Evolutionary conservation across 2,113 vertebrate species (phyloP).

Genomic region (Phrynocephalus versicolor): DNA sequence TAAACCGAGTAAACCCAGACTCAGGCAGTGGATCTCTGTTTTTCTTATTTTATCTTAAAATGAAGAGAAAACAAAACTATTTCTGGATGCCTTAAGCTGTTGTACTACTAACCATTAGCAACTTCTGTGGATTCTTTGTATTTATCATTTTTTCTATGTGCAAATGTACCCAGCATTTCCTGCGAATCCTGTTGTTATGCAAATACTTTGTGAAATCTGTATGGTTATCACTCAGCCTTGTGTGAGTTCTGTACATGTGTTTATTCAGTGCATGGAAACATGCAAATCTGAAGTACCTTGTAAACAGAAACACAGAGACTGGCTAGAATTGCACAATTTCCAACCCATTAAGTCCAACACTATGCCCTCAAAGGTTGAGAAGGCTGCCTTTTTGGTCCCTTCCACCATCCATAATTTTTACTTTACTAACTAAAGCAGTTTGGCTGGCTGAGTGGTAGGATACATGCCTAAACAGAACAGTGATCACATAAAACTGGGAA

Average conservation of each 20-base stretch:
- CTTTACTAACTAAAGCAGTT: too few species aligned
- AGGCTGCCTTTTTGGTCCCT: too few species aligned
- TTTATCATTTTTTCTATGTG: conserved; percentile 29
- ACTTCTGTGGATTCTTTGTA: not conserved
- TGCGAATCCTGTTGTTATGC: conserved; percentile 32
- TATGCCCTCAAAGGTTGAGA: not conserved
- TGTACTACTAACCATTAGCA: conserved; percentile 30
- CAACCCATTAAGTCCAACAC: not conserved
- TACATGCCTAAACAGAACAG: fast-evolving
- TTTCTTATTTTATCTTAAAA: conserved; percentile 48
- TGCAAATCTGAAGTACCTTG: conserved; percentile 1
- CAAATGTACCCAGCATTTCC: conserved; percentile 38
- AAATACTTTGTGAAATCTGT: conserved; percentile 10
- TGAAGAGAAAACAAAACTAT: conserved; percentile 35
- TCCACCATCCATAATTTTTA: too few species aligned
- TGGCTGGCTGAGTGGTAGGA: not conserved
- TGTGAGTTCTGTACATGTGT: conserved; percentile 3
- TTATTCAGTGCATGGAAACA: not conserved
- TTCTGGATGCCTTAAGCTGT: not conserved
- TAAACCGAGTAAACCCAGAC: conserved; percentile 67
- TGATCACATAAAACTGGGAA: not conserved
- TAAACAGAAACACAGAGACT: fast-evolving
- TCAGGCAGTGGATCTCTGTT: conserved; percentile 64
- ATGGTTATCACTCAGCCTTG: conserved; percentile 14
- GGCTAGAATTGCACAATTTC: not conserved